phyloP scores from a whole-genome alignment of 2,888 invertebrate genomes.

The Spodoptera picta region DNA sequence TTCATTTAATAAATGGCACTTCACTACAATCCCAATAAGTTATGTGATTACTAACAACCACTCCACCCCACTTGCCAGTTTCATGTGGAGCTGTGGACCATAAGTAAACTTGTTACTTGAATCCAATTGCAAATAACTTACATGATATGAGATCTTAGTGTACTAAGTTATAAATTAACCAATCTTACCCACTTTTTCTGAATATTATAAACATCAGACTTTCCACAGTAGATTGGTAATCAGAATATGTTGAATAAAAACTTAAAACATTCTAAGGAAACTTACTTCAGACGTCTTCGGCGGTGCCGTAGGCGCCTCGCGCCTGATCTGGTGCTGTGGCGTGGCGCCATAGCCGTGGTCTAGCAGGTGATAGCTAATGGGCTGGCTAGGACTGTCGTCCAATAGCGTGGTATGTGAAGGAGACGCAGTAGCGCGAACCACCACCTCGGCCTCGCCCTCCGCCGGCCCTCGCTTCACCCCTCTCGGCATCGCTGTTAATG shows the following conservation, averaged over 20 bases:
- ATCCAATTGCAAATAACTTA: not conserved
- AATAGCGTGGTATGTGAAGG: conserved; percentile 87
- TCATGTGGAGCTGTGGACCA: not conserved
- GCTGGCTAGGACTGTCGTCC: conserved; percentile 86
- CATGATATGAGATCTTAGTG: not conserved
- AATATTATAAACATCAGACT: too few species aligned
- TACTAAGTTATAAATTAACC: not conserved
- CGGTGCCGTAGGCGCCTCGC: conserved; percentile 87
- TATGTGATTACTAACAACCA: not conserved
- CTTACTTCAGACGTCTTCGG: conserved; percentile 89
- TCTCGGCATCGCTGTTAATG: conserved; percentile 88
- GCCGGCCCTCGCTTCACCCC: conserved; percentile 88
- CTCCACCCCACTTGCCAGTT: not conserved
- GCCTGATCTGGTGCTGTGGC: conserved; percentile 91
- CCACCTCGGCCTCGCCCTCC: conserved; percentile 87
- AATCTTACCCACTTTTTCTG: too few species aligned
- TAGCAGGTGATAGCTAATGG: conserved; percentile 92
- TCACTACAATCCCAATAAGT: not conserved
- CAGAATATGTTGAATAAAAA: not conserved
- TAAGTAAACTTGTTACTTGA: not conserved
- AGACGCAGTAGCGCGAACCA: conserved; percentile 86
- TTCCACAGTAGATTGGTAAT: too few species aligned
- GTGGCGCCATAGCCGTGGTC: conserved; percentile 96
- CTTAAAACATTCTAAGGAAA: conserved; percentile 29
- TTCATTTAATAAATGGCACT: not conserved